A percentile compares a stretch with the other conserved stretches of the same genome.
phyloP scores from a whole-genome alignment of 2,888 invertebrate species.

The Lacanobia oleracea region DNA sequence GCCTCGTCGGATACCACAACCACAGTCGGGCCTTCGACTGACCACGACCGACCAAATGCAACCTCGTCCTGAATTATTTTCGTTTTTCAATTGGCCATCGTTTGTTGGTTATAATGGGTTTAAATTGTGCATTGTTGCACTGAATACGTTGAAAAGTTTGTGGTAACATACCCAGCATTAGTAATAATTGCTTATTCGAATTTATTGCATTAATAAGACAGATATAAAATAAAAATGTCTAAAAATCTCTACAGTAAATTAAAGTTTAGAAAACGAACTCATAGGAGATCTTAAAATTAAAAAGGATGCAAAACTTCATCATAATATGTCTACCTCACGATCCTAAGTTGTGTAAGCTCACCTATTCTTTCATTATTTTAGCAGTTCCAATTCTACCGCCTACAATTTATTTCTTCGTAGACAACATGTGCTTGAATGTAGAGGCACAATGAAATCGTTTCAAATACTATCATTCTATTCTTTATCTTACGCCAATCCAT shows the following conservation, averaged over 20 bases:
- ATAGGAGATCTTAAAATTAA: too few species aligned
- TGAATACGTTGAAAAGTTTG: background rate
- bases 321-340: background rate
- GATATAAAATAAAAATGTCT: too few species aligned
- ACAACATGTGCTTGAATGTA: background rate
- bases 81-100: slow-evolving; percentile 9
- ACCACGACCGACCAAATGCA: slow-evolving; percentile 32
- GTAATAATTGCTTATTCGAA: too few species aligned
- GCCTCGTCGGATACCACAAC: slow-evolving; percentile 48
- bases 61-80: slow-evolving; percentile 51
- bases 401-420: background rate
- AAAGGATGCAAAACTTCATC: too few species aligned
- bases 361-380: background rate
- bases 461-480: slow-evolving; percentile 8
- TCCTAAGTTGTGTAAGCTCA: background rate
- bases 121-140: slow-evolving; percentile 8
- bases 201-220: too few species aligned
- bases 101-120: slow-evolving; percentile 15
- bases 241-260: too few species aligned
- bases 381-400: background rate
- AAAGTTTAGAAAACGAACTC: too few species aligned
- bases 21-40: slow-evolving; percentile 49
- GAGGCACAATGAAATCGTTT: background rate
- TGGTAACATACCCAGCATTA: too few species aligned
- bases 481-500: slow-evolving; percentile 11